A percentile compares a stretch with the other conserved stretches of the same genome.
phyloP scores from a whole-genome alignment of 2,888 invertebrate genomes.

The Ophioninae sp. region DNA sequence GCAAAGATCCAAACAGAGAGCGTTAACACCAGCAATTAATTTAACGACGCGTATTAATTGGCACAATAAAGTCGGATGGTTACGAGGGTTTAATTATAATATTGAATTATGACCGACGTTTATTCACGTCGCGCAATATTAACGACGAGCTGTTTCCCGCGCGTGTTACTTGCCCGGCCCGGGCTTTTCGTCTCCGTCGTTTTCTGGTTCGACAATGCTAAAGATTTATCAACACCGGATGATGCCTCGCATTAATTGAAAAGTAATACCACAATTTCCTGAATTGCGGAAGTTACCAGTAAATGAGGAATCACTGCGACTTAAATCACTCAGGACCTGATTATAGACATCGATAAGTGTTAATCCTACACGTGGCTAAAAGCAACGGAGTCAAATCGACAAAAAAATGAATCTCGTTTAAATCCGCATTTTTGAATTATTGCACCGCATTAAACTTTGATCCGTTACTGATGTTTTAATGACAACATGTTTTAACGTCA shows the following conservation, averaged over 20 bases:
- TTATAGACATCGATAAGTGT: too few relatives aligned
- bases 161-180: slow-evolving; percentile 42
- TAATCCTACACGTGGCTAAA: too few relatives aligned
- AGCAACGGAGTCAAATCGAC: too few relatives aligned
- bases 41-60: slow-evolving; percentile 78
- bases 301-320: neutral
- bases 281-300: neutral
- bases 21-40: slow-evolving; percentile 71
- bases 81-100: slow-evolving; percentile 78
- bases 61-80: slow-evolving; percentile 73
- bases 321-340: too few relatives aligned
- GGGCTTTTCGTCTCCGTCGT: slow-evolving; percentile 28
- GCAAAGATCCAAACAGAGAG: slow-evolving; percentile 52
- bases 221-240: slow-evolving; percentile 6
- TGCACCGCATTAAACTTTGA: too few relatives aligned
- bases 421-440: too few relatives aligned
- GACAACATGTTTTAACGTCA: too few relatives aligned
- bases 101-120: slow-evolving; percentile 78
- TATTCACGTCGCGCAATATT: slow-evolving; percentile 74
- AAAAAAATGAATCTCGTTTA: too few relatives aligned
- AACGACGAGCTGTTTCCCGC: slow-evolving; percentile 62
- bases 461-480: too few relatives aligned
- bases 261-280: neutral
- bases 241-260: neutral
- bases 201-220: slow-evolving; percentile 30